Base-by-base conservation (phyloP, 2,888 invertebrate genomes). In the Heliconius aoede region DNA sequence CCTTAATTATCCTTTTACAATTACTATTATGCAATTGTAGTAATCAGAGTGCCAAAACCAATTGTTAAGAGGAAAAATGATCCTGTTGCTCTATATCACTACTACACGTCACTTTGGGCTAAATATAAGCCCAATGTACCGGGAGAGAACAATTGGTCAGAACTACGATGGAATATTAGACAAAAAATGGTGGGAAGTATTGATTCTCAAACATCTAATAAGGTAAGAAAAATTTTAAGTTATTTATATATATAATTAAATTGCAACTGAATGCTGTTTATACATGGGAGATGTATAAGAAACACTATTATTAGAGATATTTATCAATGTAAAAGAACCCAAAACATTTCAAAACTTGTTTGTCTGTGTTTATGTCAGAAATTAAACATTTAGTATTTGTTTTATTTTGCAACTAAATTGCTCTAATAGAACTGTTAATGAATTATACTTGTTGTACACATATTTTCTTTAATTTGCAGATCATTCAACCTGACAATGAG, bases 81-180 rank as follows among this genome's bases (percentile, higher is more conserved):
- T 87, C 97, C 97, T 26, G 97, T 97, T 0, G 94, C 96, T 26
- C 89, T 97, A 26, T 97, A 97, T 85, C 97, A 97, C 81, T 96
- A 96, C 83, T 97, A 97, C 85, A 96, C 96, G 82, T 93, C 95
- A 51, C 92, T 96, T 83, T 97, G 97, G 97, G 95, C 95, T 30
- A 95, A 96, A 84, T 96, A 96, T 80, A 96, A 96, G 84, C 81
- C 92, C 0, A 95, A 95, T 88, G 95, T 97, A 40, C 97, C 97
- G 0, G 97, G 97, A 13, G 96, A 97, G 87, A 95, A 96, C 82
- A 90, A 95, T 76, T 96, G 96, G 90, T 87, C 95, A 0, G 95
- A 96, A 51, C 85, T 97, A 30, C 95, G 97, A 79, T 97, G 97
- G 96, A 95, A 95, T 81, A 95, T 97, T 21, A 92, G 97, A 72